Evolutionary conservation across 1,140 invertebrate genomes (phyloP), one percentile per base, ranked within the genome.

Genomic region (Bombus sibiricus): DNA sequence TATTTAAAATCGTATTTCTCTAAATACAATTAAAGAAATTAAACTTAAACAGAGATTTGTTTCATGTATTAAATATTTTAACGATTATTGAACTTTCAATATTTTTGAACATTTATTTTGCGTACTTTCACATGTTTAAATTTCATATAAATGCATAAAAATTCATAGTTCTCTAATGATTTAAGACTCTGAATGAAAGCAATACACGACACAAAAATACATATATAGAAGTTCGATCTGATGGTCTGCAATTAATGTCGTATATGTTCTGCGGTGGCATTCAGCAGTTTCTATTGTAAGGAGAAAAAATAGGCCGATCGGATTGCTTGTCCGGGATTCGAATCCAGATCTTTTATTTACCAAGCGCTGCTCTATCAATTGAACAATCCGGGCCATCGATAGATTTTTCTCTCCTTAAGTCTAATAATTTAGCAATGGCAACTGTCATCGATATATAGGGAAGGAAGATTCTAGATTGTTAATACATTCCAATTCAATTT

Each of bases 301-400:
- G 53, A 32, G 68, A 37, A 73, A 81, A 81, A 74, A 81, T 74
- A 41, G 39, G 69, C 37, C 69, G 53, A 81, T 81, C 80, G 39
- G 53, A 62, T 73, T 59, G n/a, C 80, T 69, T 43, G 78, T 53
- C 32, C n/a, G 41, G 18, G 78, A 68, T 53, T 80, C 69, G 69
- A 81, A 43, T 39, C 69, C 69, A 73, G 80, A 81, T 43, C 69
- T 81, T 81, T 32, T 53, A 81, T 74, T 81, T 73, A 41, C 22
- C 3, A 37, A n/a, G 1, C 28, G 37, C 47, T 62, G 69, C 47
- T 81, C 37, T 28, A 74, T 62, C 80, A 81, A 81, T 62, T 43
- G 37, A 81, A 28, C 53, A 81, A 41, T 81, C 53, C 53, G 34
- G 68, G 53, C 22, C 69, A 41, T 28, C 39, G 53, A 39, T 39